Base-by-base conservation (phyloP, 2,113 vertebrate genomes). In the Micromys minutus region DNA sequence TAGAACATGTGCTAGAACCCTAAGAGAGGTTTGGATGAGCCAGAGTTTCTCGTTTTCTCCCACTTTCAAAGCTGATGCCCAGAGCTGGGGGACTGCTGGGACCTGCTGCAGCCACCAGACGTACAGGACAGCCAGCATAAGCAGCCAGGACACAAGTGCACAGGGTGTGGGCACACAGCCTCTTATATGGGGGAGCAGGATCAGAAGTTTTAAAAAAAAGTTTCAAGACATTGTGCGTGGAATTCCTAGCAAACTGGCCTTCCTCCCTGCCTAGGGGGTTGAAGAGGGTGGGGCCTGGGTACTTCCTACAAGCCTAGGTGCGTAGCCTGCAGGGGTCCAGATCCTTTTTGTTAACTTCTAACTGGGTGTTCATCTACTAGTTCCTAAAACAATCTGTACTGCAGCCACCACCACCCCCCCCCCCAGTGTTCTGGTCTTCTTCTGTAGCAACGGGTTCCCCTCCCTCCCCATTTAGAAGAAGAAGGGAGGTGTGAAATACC, bases 251-350 rank as follows among this genome's bases (percentile, higher is more conserved):
- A 0, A 91, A 97, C 63, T 61, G 92, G 97, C 1, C 97, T 96
- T 90, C 75, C 96, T 95, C 90, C 94, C 50, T 84, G n/a, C 93
- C 61, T 96, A 91, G 31, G 34, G 31, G 29, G 5, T 50, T 50
- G 31, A 36, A 31, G 65, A 36, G 13, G 65, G 5, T 91, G 87
- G 69, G 74, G 97, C 71, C 96, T 95, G 85, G 93, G 94, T 91
- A 87, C 93, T 97, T 97, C 98, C 96, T 96, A 94, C 67, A 96
- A 79, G 95, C 93, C 89, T 61, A 94, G 96, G 94, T 95, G 91
- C 91, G 61, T 7, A 71, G 92, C 75, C 95, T 87, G 85, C 76
- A 91, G 61, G 91, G 39, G 67, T 77, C 59, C 11, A 71, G 92
- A 96, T 97, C 87, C 97, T 95, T 93, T 94, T 88, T 47, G 50